Evolutionary conservation across 2,113 vertebrate species (phyloP).

Genomic region (Ivindomyrus marchei): DNA sequence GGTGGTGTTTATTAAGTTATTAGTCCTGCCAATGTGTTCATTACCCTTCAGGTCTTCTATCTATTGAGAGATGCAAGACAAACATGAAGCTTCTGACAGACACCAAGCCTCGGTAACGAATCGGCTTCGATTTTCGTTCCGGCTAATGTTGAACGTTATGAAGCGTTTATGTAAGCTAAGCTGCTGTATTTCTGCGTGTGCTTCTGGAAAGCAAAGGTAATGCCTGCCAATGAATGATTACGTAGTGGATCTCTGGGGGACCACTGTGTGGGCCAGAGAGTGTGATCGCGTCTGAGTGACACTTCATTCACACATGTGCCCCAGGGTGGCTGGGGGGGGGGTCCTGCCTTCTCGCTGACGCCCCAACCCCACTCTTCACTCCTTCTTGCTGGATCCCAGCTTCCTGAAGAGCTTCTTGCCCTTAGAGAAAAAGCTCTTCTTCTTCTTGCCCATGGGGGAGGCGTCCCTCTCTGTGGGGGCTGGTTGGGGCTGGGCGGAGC

Average conservation of each 20-base stretch:
- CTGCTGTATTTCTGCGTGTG: background rate
- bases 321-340: background rate
- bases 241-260: background rate
- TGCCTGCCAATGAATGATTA: background rate
- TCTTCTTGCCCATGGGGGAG: slow-evolving; percentile 65
- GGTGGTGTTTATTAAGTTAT: background rate
- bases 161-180: background rate
- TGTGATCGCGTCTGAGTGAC: background rate
- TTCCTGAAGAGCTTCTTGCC: slow-evolving; percentile 81
- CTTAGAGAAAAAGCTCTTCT: slow-evolving; percentile 80
- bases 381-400: slow-evolving; percentile 80
- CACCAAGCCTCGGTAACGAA: background rate
- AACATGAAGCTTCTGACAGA: slow-evolving; percentile 4
- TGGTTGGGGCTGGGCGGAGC: slow-evolving; percentile 12
- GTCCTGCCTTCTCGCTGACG: background rate
- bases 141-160: background rate
- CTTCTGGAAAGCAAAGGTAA: background rate
- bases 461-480: slow-evolving; percentile 31
- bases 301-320: background rate
- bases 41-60: background rate
- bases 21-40: background rate
- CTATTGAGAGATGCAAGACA: background rate
- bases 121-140: background rate
- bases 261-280: background rate
- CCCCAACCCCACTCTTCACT: slow-evolving; percentile 42